Conservation (phyloP, 2,888 invertebrate species). For the Seira sanloemensis region DNA sequence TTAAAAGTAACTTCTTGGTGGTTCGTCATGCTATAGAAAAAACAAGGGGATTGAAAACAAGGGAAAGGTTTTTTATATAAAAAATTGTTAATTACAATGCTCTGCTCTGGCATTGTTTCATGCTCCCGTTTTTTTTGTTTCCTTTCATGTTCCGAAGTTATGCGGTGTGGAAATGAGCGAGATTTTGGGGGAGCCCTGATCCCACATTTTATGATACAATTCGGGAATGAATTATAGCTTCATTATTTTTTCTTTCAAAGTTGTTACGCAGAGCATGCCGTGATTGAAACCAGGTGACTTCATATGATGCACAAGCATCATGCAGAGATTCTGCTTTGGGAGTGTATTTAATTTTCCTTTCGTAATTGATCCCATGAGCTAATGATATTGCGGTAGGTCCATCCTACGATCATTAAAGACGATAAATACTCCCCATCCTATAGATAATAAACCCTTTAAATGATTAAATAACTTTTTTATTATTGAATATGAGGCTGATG, state of each 20-base stretch:
- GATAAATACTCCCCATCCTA: not conserved
- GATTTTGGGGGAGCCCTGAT: too few species aligned
- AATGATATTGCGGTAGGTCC: slow-evolving; percentile 52
- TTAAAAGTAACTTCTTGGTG: slow-evolving; percentile 39
- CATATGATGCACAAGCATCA: too few species aligned
- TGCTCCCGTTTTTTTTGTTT: not conserved
- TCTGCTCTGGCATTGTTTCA: not conserved
- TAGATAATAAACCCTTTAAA: not conserved
- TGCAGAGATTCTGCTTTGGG: too few species aligned
- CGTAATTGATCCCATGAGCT: not conserved
- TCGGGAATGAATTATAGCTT: not conserved
- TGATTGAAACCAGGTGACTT: too few species aligned
- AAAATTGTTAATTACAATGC: not conserved
- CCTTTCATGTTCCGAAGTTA: not conserved
- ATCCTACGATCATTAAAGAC: not conserved
- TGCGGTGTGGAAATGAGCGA: not conserved
- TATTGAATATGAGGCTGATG: not conserved
- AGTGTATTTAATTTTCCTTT: not conserved
- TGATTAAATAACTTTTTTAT: too few species aligned
- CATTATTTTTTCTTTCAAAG: too few species aligned
- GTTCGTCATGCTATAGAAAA: slow-evolving; percentile 34
- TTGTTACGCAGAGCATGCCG: too few species aligned
- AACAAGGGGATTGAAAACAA: slow-evolving; percentile 3
- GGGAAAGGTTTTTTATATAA: not conserved
- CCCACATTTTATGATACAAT: too few species aligned